phyloP scores from a whole-genome alignment of 2,888 invertebrate genomes.

The Drosophila testacea region DNA sequence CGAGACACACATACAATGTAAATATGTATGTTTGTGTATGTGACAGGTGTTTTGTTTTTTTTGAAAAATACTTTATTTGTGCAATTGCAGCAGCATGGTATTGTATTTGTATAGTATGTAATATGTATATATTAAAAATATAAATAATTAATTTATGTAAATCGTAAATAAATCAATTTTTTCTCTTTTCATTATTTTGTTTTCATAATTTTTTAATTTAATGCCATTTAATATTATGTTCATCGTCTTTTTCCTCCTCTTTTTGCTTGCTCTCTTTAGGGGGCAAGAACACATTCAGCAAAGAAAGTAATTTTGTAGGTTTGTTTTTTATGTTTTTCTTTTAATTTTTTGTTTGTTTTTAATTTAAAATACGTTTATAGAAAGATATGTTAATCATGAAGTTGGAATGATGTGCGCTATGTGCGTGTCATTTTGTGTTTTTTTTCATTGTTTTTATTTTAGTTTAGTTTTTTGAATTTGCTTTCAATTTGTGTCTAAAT shows the following conservation, averaged over 20 bases:
- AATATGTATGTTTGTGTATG: too few relatives aligned
- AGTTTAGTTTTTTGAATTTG: slow-evolving; percentile 33
- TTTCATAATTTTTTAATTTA: slow-evolving; percentile 39
- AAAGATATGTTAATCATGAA: slow-evolving; percentile 40
- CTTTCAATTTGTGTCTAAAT: slow-evolving; percentile 46
- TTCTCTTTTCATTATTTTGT: slow-evolving; percentile 21
- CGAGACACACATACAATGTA: background rate
- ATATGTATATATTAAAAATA: slow-evolving; percentile 75
- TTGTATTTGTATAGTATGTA: slow-evolving; percentile 69
- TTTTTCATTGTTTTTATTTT: slow-evolving; percentile 27
- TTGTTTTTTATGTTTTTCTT: slow-evolving; percentile 8
- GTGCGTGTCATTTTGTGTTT: slow-evolving; percentile 41
- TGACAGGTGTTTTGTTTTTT: slow-evolving; percentile 30
- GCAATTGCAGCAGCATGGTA: slow-evolving; percentile 82
- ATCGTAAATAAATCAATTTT: slow-evolving; percentile 80
- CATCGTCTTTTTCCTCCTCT: slow-evolving; percentile 21
- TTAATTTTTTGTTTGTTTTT: slow-evolving; percentile 8
- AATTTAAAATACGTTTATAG: slow-evolving; percentile 34
- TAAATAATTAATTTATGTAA: slow-evolving; percentile 82
- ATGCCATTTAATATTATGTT: slow-evolving; percentile 47
- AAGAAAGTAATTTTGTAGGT: slow-evolving; percentile 11
- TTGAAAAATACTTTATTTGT: slow-evolving; percentile 83
- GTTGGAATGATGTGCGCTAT: slow-evolving; percentile 57
- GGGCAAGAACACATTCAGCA: slow-evolving; percentile 57
- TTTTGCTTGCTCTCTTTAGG: slow-evolving; percentile 40